Base-by-base conservation (phyloP, 2,888 invertebrate genomes). In the Aspidapion aeneum region DNA sequence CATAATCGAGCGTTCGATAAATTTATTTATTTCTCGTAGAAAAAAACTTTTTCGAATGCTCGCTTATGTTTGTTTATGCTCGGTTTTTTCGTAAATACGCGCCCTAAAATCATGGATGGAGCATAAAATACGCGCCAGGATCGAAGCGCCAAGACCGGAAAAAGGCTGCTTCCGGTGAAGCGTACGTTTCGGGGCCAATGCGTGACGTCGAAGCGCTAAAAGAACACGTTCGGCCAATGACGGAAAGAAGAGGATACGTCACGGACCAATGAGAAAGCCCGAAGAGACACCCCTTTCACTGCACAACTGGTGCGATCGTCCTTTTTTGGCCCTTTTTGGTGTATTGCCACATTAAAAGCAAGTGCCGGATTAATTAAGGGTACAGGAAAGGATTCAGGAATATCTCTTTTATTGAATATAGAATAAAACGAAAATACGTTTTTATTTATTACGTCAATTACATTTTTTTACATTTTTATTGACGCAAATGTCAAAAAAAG, bases 171-270 rank as follows among this genome's bases (percentile, higher is more conserved):
- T 61, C 50, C 61, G 58, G 52, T 52, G 52, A 52, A 52, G 17
- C 58, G 56, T n/a, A n/a, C 57, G 66, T 69, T 66, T 67, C 67
- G 63, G 71, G 69, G 69, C 72, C 72, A 70, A 71, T 70, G 70
- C 69, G 70, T 70, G 71, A 69, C 70, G 63, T 64, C 71, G 67
- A 70, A 72, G 74, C 77, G 76, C 77, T 75, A 70, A 76, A n/a
- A n/a, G n/a, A n/a, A n/a, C n/a, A n/a, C n/a, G n/a, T n/a, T n/a
- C 77, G 69, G 64, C 78, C 77, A 78, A 78, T 78, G 69, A 66
- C 64, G 66, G 64, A 61, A 63, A 63, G 69, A 63, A 67, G 71
- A 70, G 69, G 70, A 62, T 64, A 64, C 65, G 65, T 55, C 54
- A 69, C 65, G 69, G 70, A 70, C 77, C 77, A 77, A 77, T 77